Base-by-base conservation (phyloP, 1,140 invertebrate genomes). In the Drosophila rhopaloa region DNA sequence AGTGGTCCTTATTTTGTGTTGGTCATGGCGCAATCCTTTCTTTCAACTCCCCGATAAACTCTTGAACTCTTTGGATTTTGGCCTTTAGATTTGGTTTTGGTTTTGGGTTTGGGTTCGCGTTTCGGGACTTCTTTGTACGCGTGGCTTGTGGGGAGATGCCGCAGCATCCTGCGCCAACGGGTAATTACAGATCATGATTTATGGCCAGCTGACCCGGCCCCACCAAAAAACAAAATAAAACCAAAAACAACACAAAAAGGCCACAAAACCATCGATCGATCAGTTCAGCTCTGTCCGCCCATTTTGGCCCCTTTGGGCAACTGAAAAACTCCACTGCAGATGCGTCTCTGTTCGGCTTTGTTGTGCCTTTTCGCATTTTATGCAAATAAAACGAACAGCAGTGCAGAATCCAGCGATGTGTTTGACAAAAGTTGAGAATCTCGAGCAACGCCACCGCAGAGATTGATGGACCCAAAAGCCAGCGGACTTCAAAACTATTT, bases 131-230 rank as follows among this genome's bases (percentile, higher is more conserved):
- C 50, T 51, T 61, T 68, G 50, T 75, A 67, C 82, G 82, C 82
- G 82, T 86, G 82, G 83, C 82, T 85, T 86, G 79, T 88, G 79
- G 76, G 66, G 83, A 53, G 53, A 74, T 75, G 70, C 72, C 72
- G 83, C 84, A 88, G 83, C 83, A 86, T 86, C 83, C 83, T 89
- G 84, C 79, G 89, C 89, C 89, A 91, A 91, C 70, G 89, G 89
- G 89, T 91, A 91, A 91, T 91, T 91, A 91, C 89, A 76, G 78
- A 79, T 56, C 74, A 91, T 91, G 89, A 91, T 91, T 91, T 91
- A 91, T 91, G 66, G 84, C 50, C 79, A 78, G 57, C 70, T 72
- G 65, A 66, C 57, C 66, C 78, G 57, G 51, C 58, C 56, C 46
- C 46, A 43, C 19, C 48, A 11, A 54, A 60, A 57, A 74, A 37